Percentiles rank a stretch among this genome's conserved stretches.
phyloP scores from a whole-genome alignment of 2,888 invertebrate genomes.

The Acanthococcus lagerstroemiae region DNA sequence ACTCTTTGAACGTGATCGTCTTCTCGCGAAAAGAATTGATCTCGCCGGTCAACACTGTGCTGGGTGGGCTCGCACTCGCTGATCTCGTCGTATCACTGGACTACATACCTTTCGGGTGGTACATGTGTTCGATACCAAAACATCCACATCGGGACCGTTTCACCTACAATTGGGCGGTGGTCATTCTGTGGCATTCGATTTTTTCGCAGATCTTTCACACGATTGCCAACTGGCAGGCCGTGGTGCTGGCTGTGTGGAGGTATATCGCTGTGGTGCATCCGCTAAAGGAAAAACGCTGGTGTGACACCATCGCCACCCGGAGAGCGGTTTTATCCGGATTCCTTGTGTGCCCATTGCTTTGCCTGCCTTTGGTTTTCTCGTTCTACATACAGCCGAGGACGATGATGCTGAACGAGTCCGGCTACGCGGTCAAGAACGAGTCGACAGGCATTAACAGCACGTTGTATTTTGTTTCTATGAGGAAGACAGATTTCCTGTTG shows the following conservation, averaged over 20 bases:
- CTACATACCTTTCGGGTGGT: conserved; percentile 80
- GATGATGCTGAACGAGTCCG: not conserved
- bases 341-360: conserved; percentile 69
- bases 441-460: not conserved
- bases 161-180: conserved; percentile 66
- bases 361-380: conserved; percentile 69
- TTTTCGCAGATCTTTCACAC: conserved; percentile 82
- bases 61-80: conserved; percentile 83
- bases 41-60: conserved; percentile 81
- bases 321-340: conserved; percentile 67
- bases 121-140: too few species aligned
- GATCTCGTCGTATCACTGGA: conserved; percentile 88
- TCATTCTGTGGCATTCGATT: conserved; percentile 66
- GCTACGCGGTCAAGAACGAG: not conserved
- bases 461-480: conserved; percentile 49
- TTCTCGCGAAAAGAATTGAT: conserved; percentile 80
- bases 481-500: conserved; percentile 46
- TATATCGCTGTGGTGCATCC: not conserved
- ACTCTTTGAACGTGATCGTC: conserved; percentile 80
- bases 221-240: conserved; percentile 84
- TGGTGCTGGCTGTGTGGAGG: conserved; percentile 85
- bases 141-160: conserved; percentile 40
- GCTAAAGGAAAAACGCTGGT: not conserved
- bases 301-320: conserved; percentile 48
- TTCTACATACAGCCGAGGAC: conserved; percentile 42